Evolutionary conservation across 2,113 vertebrate species (phyloP).

Genomic region (Seriola aureovittata): DNA sequence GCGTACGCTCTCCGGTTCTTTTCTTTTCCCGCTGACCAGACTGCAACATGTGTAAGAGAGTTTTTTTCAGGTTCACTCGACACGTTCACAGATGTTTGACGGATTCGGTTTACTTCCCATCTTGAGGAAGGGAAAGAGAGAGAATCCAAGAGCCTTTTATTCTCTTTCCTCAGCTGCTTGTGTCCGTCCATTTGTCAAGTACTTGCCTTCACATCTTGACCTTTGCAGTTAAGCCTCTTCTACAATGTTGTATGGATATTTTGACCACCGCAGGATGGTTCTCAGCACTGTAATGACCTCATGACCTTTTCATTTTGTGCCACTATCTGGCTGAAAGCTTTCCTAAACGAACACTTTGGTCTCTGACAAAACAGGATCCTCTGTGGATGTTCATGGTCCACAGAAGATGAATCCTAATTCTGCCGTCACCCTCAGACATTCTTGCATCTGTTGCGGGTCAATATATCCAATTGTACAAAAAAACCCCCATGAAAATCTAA

Average conservation of each 20-base stretch:
- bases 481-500: neutral
- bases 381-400: neutral
- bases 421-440: neutral
- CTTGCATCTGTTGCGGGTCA: neutral
- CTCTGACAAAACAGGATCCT: neutral
- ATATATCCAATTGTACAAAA: neutral
- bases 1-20: neutral
- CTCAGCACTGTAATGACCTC: neutral
- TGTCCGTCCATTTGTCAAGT: neutral
- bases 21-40: conserved; percentile 16
- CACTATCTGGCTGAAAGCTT: neutral
- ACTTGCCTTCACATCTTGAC: neutral
- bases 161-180: conserved; percentile 1
- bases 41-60: conserved; percentile 30
- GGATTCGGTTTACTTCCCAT: neutral
- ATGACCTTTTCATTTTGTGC: neutral
- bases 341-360: neutral
- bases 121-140: neutral
- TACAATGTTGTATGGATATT: neutral
- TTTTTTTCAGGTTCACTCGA: conserved; percentile 39
- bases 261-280: neutral
- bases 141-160: neutral
- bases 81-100: conserved; percentile 21
- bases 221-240: neutral
- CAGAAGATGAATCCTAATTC: neutral